These are phyloP conservation scores for Aphidius gifuensis DNA, from an alignment of 1,140 invertebrate genomes.

Conservation along the genomic window DNA sequence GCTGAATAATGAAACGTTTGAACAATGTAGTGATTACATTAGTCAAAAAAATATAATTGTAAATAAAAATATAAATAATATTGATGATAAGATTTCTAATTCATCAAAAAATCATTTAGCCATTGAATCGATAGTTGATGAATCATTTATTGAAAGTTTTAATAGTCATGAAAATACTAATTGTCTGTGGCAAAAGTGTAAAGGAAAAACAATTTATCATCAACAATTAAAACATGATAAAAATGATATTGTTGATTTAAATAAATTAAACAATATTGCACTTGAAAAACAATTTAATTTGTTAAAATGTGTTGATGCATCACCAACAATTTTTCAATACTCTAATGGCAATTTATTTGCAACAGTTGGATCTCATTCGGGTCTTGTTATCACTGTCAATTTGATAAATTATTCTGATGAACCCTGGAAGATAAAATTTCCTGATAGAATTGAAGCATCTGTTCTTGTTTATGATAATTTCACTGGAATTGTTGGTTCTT, in stretches of 20 bases:
- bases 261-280: slow-evolving; percentile 10
- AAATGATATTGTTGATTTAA: no score
- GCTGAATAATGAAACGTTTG: slow-evolving; percentile 38
- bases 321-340: slow-evolving; percentile 58
- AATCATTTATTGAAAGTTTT: slow-evolving; percentile 1
- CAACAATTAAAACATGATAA: not conserved
- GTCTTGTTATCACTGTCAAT: slow-evolving; percentile 57
- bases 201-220: slow-evolving; percentile 31
- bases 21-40: slow-evolving; percentile 33
- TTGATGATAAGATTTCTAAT: not conserved
- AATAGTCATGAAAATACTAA: slow-evolving; percentile 5
- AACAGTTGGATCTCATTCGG: slow-evolving; percentile 64
- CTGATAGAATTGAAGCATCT: slow-evolving; percentile 61
- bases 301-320: slow-evolving; percentile 71
- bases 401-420: slow-evolving; percentile 30
- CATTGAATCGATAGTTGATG: not conserved
- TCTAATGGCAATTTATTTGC: slow-evolving; percentile 22
- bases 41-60: not conserved
- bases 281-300: slow-evolving; percentile 56
- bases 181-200: slow-evolving; percentile 49
- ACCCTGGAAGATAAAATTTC: slow-evolving; percentile 48
- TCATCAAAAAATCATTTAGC: not conserved
- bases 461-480: slow-evolving; percentile 41
- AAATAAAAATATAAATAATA: slow-evolving; percentile 15
- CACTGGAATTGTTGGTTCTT: slow-evolving; percentile 57